These are phyloP conservation scores for Hyposoter dolosus DNA, from an alignment of 2,888 invertebrate genomes.

Conservation along the genomic window DNA sequence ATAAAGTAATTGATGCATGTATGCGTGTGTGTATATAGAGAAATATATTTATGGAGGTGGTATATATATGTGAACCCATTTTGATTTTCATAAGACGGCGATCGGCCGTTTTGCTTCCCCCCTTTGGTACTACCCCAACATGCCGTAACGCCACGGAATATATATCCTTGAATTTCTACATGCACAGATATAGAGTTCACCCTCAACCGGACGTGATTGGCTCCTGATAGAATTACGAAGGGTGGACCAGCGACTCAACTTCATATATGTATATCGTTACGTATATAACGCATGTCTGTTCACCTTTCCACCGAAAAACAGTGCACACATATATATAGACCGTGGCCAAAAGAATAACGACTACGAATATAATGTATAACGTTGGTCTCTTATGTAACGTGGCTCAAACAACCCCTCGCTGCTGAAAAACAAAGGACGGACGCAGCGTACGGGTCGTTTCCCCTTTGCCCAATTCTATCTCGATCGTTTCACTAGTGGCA, in stretches of 20 bases:
- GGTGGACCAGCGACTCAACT: slow-evolving; percentile 73
- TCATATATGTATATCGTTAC: slow-evolving; percentile 9
- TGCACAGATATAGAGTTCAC: slow-evolving; percentile 74
- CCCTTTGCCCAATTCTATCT: slow-evolving; percentile 33
- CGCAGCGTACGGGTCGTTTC: slow-evolving; percentile 59
- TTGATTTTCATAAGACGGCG: slow-evolving; percentile 66
- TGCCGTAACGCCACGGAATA: slow-evolving; percentile 34
- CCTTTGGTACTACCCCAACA: slow-evolving; percentile 58
- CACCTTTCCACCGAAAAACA: slow-evolving; percentile 13
- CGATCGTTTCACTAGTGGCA: slow-evolving; percentile 34
- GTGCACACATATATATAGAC: neutral
- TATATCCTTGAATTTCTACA: slow-evolving; percentile 78
- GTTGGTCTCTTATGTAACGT: slow-evolving; percentile 59
- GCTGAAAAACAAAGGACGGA: slow-evolving; percentile 78
- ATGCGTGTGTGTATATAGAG: neutral
- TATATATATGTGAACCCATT: slow-evolving; percentile 10
- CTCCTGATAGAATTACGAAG: slow-evolving; percentile 84
- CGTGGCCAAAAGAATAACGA: slow-evolving; percentile 13
- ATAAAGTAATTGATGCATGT: neutral
- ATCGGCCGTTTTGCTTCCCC: slow-evolving; percentile 29
- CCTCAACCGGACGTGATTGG: slow-evolving; percentile 82
- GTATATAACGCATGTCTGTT: slow-evolving; percentile 10
- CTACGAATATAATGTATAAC: neutral
- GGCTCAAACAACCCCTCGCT: slow-evolving; percentile 73
- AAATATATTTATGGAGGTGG: neutral